Base-by-base conservation (phyloP, 2,113 vertebrate genomes). In the Vimba vimba region DNA sequence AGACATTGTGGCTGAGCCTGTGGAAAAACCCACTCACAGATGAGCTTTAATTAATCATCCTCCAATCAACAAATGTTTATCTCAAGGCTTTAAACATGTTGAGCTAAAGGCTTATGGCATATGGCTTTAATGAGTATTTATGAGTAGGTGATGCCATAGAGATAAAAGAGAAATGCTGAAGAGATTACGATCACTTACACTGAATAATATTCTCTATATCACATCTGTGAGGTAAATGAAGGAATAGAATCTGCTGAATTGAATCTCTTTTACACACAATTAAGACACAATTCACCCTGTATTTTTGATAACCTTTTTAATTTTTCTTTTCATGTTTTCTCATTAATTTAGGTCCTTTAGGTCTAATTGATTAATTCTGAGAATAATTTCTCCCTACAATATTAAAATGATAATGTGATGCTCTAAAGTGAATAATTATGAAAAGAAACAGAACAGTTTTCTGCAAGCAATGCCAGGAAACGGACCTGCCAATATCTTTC, bases 41-140 rank as follows among this genome's bases (percentile, higher is more conserved):
- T 68, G 64, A 81, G 45, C 33, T 69, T 82, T 69, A 82, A 82
- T 82, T 68, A 82, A 83, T 69, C 64, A 47, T 21, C 79, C 66
- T 52, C 60, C 15, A 23, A 83, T 71, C 50, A 83, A 71, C 64
- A 83, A 73, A 83, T 83, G 81, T 71, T 83, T 55, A 7, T 55
- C 81, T 39, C 30, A 71, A 25, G 66, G 27, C 27, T 83, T 57
- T 83, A 52, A 66, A 68, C 19, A 39, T 57, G 81, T 57, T 17
- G 47, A 57, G 30, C 66, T 25, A 33, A 71, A 52, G 30, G 64
- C 66, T 73, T 82, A 50, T 82, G 9, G 39, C 45, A 68, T 52
- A 52, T 80, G 78, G 78, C n/a, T 64, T 82, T 83, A 83, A 83
- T 73, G 50, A 71, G 66, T 25, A 39, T 83, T 83, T 57, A 83